Conservation (phyloP, 1,140 invertebrate species). For the Papilio dardanus region DNA sequence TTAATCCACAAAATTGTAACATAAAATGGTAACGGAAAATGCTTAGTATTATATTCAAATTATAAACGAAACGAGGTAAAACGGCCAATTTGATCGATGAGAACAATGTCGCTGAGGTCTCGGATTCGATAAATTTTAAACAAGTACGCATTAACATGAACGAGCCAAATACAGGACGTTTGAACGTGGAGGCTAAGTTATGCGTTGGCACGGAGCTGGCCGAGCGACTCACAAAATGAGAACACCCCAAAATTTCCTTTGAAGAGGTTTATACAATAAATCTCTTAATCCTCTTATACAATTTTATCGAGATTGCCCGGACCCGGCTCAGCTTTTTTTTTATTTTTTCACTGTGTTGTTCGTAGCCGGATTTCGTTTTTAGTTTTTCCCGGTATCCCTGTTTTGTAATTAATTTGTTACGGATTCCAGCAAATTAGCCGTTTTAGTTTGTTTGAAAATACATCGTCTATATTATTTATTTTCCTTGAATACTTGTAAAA, state of each 20-base stretch:
- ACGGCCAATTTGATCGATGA: slow-evolving; percentile 37
- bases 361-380: background rate
- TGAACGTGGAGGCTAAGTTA: slow-evolving; percentile 68
- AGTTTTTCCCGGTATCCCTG: slow-evolving; percentile 1
- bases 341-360: slow-evolving; percentile 48
- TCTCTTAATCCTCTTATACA: slow-evolving; percentile 79
- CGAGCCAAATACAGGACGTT: slow-evolving; percentile 65
- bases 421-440: background rate
- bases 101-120: slow-evolving; percentile 42
- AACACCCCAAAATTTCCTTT: slow-evolving; percentile 74
- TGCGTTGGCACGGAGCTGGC: slow-evolving; percentile 67
- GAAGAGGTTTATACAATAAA: slow-evolving; percentile 77
- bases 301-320: slow-evolving; percentile 77
- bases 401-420: slow-evolving; percentile 23
- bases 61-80: slow-evolving; percentile 22
- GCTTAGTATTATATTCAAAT: slow-evolving; percentile 20
- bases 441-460: background rate
- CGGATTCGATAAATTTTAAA: slow-evolving; percentile 51
- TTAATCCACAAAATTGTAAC: background rate
- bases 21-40: slow-evolving; percentile 13
- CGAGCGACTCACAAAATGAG: slow-evolving; percentile 64
- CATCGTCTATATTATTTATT: background rate
- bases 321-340: slow-evolving; percentile 50
- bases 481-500: background rate
- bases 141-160: slow-evolving; percentile 60